Evolutionary conservation across 2,797 vertebrate species (phyloP).

Genomic region (Bovichtus diacanthus): DNA sequence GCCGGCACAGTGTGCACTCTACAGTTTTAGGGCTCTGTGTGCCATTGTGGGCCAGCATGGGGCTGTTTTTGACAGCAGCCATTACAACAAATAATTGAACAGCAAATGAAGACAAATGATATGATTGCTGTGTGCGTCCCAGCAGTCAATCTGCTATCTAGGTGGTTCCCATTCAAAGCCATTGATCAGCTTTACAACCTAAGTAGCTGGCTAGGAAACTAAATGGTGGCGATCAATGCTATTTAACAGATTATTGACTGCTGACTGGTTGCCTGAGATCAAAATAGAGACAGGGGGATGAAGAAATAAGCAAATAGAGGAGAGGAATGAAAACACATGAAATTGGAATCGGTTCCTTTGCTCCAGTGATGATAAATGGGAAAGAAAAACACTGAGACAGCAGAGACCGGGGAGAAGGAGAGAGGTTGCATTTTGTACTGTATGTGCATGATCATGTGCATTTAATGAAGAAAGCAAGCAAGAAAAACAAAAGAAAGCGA

Average conservation of each 20-base stretch:
- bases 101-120: slow-evolving; percentile 88
- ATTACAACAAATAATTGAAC: slow-evolving; percentile 86
- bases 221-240: slow-evolving; percentile 86
- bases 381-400: slow-evolving; percentile 74
- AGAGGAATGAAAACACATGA: slow-evolving; percentile 74
- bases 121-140: slow-evolving; percentile 78
- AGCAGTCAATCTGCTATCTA: slow-evolving; percentile 84
- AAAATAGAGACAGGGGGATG: slow-evolving; percentile 70
- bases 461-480: slow-evolving; percentile 62
- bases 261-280: slow-evolving; percentile 81
- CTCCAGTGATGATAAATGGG: slow-evolving; percentile 76
- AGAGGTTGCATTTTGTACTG: slow-evolving; percentile 47
- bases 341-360: slow-evolving; percentile 73
- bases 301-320: slow-evolving; percentile 76
- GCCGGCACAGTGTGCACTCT: slow-evolving; percentile 31
- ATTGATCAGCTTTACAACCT: slow-evolving; percentile 87
- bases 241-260: slow-evolving; percentile 88
- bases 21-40: slow-evolving; percentile 51
- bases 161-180: slow-evolving; percentile 85
- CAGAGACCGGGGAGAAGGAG: slow-evolving; percentile 50
- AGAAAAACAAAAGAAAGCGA: slow-evolving; percentile 13
- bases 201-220: slow-evolving; percentile 86
- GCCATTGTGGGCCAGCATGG: slow-evolving; percentile 65
- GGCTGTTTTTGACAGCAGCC: slow-evolving; percentile 79
- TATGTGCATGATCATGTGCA: slow-evolving; percentile 62